Conservation (phyloP, 2,888 invertebrate genomes). For the Sminthurides aquaticus region DNA sequence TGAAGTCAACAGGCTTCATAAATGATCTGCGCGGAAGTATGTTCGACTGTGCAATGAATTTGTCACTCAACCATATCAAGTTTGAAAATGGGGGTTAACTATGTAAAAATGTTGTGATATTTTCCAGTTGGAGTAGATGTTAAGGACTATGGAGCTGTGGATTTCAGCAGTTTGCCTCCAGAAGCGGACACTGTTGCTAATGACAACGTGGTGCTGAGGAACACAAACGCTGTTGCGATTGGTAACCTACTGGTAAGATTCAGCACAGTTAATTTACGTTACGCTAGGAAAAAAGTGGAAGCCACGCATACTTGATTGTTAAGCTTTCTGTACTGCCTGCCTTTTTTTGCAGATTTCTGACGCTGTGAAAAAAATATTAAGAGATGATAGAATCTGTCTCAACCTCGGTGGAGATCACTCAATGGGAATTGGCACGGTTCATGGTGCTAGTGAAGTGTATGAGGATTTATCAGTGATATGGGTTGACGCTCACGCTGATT, state of each 20-base stretch:
- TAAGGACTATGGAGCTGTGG: conserved; percentile 13
- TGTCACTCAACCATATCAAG: too few relatives aligned
- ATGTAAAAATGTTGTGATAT: conserved; percentile 25
- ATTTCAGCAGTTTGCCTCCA: background rate
- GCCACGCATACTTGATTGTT: too few relatives aligned
- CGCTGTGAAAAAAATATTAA: conserved; percentile 22
- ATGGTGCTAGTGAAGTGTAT: conserved; percentile 45
- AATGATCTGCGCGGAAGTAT: conserved; percentile 56
- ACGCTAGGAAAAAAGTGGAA: too few relatives aligned
- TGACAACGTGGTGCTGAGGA: background rate
- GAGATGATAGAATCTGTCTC: conserved; percentile 44
- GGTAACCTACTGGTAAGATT: conserved; percentile 9
- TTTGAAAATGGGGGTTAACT: too few relatives aligned
- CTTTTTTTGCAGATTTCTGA: conserved; percentile 34
- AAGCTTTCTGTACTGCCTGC: too few relatives aligned
- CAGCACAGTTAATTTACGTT: too few relatives aligned
- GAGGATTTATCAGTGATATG: conserved; percentile 48
- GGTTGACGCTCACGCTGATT: conserved; percentile 53
- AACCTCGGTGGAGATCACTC: conserved; percentile 53
- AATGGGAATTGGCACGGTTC: conserved; percentile 49
- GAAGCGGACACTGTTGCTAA: background rate
- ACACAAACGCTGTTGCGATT: conserved; percentile 4
- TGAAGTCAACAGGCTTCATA: conserved; percentile 60
- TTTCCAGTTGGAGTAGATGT: conserved; percentile 24
- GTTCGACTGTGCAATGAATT: too few relatives aligned